phyloP scores from a whole-genome alignment of 2,113 vertebrate genomes.

The Serinus canaria region DNA sequence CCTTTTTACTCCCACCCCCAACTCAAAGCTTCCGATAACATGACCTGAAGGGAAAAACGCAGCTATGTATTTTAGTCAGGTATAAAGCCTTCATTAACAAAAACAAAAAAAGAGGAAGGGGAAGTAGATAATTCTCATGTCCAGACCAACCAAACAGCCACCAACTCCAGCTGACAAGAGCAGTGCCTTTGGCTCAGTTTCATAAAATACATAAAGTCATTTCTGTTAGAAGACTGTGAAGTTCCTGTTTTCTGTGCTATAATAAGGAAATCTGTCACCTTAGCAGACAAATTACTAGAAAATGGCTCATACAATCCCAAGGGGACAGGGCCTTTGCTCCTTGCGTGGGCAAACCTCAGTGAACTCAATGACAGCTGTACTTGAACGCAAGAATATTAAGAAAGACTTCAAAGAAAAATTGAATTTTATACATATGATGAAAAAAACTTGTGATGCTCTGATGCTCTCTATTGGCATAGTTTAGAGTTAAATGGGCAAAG shows the following conservation, averaged over 20 bases:
- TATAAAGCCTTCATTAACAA: conserved; percentile 48
- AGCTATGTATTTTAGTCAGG: conserved; percentile 53
- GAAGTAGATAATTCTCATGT: conserved; percentile 58
- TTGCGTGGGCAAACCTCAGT: not conserved
- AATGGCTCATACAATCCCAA: not conserved
- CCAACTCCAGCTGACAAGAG: conserved; percentile 41
- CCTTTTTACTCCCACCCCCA: conserved; percentile 22
- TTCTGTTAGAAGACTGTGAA: conserved; percentile 44
- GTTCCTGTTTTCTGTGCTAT: conserved; percentile 54
- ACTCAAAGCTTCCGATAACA: conserved; percentile 63
- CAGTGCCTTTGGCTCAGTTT: conserved; percentile 46
- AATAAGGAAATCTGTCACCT: conserved; percentile 32
- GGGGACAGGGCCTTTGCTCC: not conserved
- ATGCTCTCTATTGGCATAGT: not conserved
- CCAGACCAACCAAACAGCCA: conserved; percentile 48
- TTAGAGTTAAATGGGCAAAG: not conserved
- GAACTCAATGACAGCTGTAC: conserved; percentile 1
- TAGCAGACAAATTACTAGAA: conserved; percentile 34
- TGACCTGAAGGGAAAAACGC: conserved; percentile 33
- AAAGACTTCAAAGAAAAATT: not conserved
- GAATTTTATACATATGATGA: not conserved
- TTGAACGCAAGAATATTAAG: not conserved
- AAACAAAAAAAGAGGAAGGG: conserved; percentile 61
- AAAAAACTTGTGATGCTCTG: not conserved
- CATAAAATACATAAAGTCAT: conserved; percentile 53